Conservation (phyloP, 1,140 invertebrate genomes). For the Trichomalopsis sarcophagae region DNA sequence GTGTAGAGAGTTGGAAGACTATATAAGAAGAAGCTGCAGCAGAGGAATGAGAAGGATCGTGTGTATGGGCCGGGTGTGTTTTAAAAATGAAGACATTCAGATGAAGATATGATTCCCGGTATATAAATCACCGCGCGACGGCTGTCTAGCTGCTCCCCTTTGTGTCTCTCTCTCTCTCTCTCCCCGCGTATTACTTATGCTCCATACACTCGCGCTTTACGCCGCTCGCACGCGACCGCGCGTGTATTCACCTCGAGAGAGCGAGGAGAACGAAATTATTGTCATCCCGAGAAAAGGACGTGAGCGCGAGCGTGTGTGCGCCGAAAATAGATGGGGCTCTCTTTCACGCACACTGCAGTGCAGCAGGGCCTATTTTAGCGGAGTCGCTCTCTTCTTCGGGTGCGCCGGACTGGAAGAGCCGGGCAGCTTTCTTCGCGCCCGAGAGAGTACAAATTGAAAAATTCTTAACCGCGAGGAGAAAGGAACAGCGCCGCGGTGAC, state of each 20-base stretch:
- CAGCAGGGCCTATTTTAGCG: neutral
- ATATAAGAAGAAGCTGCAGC: neutral
- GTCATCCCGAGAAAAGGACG: neutral
- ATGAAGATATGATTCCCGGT: slow-evolving; percentile 43
- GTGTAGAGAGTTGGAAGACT: neutral
- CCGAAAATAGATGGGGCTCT: neutral
- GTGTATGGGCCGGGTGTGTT: neutral
- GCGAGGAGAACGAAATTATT: neutral
- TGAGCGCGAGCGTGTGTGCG: no score
- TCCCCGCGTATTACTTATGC: neutral
- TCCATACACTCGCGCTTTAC: neutral
- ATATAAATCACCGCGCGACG: slow-evolving; percentile 32
- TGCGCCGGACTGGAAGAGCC: neutral
- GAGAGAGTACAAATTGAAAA: slow-evolving; percentile 4
- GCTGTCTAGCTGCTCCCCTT: neutral
- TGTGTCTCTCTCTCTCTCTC: neutral
- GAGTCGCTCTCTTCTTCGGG: neutral
- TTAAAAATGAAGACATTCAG: slow-evolving; percentile 46
- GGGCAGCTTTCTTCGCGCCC: neutral
- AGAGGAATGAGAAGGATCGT: neutral
- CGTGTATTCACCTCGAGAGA: neutral
- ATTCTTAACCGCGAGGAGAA: neutral
- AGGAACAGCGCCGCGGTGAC: neutral
- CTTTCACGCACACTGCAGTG: neutral
- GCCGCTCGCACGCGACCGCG: neutral